A percentile compares a stretch with the other conserved stretches of the same genome.
These are phyloP conservation scores for Pedionomus torquatus DNA, from an alignment of 2,113 vertebrate species.

Conservation along the genomic window DNA sequence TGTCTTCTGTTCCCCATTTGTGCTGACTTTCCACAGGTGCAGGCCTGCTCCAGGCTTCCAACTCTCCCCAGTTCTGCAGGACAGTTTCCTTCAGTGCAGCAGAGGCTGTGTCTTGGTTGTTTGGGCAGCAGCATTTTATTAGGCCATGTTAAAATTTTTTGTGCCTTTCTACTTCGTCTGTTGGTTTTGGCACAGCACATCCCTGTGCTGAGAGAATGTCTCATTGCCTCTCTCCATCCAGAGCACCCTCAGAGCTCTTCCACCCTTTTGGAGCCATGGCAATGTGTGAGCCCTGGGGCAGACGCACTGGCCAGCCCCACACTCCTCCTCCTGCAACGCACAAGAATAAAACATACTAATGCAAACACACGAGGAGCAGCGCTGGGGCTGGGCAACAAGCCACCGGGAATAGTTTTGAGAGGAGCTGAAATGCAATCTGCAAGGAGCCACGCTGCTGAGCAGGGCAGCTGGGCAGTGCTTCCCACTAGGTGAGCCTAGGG, in stretches of 20 bases:
- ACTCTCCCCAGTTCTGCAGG: neutral
- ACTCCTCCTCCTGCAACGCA: neutral
- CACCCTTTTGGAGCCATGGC: neutral
- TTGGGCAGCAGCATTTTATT: neutral
- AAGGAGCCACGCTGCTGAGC: neutral
- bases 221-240: rapidly evolving
- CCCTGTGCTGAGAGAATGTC: neutral
- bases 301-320: neutral
- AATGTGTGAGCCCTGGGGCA: neutral
- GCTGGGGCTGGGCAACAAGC: neutral
- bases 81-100: neutral
- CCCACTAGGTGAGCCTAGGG: neutral
- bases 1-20: neutral
- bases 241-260: neutral
- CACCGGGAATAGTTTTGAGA: neutral
- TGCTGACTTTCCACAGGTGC: neutral
- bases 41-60: neutral
- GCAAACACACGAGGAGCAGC: neutral
- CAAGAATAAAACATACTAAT: neutral
- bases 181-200: neutral
- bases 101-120: neutral
- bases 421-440: neutral
- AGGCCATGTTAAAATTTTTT: neutral
- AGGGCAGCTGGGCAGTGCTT: neutral
- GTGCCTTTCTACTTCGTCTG: neutral